Conservation (phyloP, 2,888 invertebrate genomes). For the Drosophila tanythrix region DNA sequence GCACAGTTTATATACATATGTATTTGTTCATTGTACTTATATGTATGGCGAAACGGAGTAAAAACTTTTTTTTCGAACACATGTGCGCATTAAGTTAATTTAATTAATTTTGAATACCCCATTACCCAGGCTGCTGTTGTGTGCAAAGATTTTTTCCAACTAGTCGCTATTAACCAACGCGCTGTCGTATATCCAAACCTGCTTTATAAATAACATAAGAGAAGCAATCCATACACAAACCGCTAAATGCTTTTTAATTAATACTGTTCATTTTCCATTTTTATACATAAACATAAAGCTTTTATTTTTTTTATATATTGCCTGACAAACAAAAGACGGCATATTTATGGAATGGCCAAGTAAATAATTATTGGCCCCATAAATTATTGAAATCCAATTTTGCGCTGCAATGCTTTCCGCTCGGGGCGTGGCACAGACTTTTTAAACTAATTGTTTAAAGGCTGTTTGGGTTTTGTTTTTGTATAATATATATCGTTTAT, state of each 20-base stretch:
- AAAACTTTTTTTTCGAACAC: constrained; percentile 3
- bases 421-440: constrained; percentile 26
- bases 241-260: constrained; percentile 72
- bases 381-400: constrained; percentile 56
- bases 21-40: neutral
- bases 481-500: constrained; percentile 22
- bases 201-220: constrained; percentile 51
- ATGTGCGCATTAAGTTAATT: constrained; percentile 27
- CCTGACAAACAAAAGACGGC: constrained; percentile 62
- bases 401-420: constrained; percentile 20
- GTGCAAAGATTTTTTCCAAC: constrained; percentile 80
- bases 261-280: constrained; percentile 53
- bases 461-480: constrained; percentile 44
- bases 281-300: constrained; percentile 19
- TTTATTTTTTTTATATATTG: constrained; percentile 37
- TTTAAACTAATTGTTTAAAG: constrained; percentile 46
- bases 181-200: constrained; percentile 52
- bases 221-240: constrained; percentile 40
- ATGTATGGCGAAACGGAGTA: constrained; percentile 18
- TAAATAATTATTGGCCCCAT: constrained; percentile 59
- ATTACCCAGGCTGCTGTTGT: constrained; percentile 76
- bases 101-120: constrained; percentile 47
- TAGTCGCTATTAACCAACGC: constrained; percentile 58
- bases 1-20: neutral
- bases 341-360: constrained; percentile 60